Evolutionary conservation across 2,797 vertebrate species (phyloP), one percentile per base, ranked within the genome.

Genomic region (Anomalospiza imberbis): DNA sequence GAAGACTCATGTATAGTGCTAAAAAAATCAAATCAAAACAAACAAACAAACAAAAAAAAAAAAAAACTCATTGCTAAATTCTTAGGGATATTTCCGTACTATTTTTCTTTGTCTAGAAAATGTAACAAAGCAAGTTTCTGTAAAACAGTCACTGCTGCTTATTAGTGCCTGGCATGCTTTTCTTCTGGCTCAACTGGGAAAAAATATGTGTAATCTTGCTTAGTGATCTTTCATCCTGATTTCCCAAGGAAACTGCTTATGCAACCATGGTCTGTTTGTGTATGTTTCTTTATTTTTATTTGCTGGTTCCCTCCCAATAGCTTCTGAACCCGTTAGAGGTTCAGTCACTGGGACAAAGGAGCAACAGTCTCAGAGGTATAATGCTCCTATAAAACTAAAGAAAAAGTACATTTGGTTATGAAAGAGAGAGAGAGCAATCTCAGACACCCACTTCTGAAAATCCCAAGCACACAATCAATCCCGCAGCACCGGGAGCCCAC

Each of bases 211-310:
- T 54, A 88, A 95, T 89, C 85, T 92, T 88, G 63, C 63, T 58
- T 45, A 60, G 67, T 45, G 87, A 92, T 83, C 82, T 95, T 93
- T 95, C 82, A 84, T 80, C 79, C 75, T 3, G 14, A 89, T 96
- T 96, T 96, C 85, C 79, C 82, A 96, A 93, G 88, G 62, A 95
- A 89, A 95, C 32, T 62, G 82, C 82, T 92, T 94, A 92, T 91
- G 94, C 76, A 94, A 83, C 44, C 61, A 67, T 0, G 1, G 60
- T 32, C 79, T 86, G 79, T 79, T 94, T 92, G 61, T 54, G n/a
- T 54, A 67, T 15, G 8, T 77, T 90, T 81, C 53, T 91, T 71
- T 88, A 57, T 77, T 96, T 89, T 91, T 81, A 72, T 85, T 89
- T 95, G 53, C 72, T 83, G 42, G 36, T 83, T 95, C 68, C n/a